Evolutionary conservation across 2,888 invertebrate species (phyloP), one percentile per base, ranked within the genome.

Genomic region (Drosophila demipolita): DNA sequence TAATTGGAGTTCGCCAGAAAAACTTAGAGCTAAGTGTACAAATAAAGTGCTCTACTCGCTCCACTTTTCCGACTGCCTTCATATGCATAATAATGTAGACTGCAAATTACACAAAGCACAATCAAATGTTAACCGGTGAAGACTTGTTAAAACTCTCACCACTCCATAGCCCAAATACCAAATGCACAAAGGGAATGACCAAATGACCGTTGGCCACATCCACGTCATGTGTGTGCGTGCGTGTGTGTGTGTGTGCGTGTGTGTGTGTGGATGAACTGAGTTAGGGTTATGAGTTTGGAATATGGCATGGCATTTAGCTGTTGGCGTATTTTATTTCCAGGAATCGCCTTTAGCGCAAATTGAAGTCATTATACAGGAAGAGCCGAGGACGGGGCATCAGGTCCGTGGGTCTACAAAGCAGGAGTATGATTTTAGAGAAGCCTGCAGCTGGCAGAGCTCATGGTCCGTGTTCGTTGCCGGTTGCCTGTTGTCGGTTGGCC

Each of bases 301-400:
- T 80, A 87, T 87, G 88, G 90, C 87, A 82, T 89, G 90, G 89
- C 90, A 82, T 87, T 89, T 87, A 82, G 90, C 88, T 82, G 89
- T 87, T 83, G 88, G 53, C 66, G 89, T 85, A 84, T 84, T 84
- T 90, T 90, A 89, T 90, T 87, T 87, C 87, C 90, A 82, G 90
- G 90, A 87, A 87, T 90, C 86, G 82, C 80, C 89, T 89, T 84
- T 82, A 90, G 88, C 85, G 76, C 88, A 87, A 87, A 87, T 87
- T 87, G 90, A 90, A 87, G 87, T 87, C 88, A 87, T 90, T 87
- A 89, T 89, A 75, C 73, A 71, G 70, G 57, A 58, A 67, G 55
- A 57, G 58, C 7, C 3, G 20, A 61, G 62, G 59, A 69, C 49
- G 49, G n/a, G 55, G 49, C 23, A 38, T 26, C 20, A n/a, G 48